Conservation (phyloP, 2,797 vertebrate genomes). For the Helarctos malayanus region DNA sequence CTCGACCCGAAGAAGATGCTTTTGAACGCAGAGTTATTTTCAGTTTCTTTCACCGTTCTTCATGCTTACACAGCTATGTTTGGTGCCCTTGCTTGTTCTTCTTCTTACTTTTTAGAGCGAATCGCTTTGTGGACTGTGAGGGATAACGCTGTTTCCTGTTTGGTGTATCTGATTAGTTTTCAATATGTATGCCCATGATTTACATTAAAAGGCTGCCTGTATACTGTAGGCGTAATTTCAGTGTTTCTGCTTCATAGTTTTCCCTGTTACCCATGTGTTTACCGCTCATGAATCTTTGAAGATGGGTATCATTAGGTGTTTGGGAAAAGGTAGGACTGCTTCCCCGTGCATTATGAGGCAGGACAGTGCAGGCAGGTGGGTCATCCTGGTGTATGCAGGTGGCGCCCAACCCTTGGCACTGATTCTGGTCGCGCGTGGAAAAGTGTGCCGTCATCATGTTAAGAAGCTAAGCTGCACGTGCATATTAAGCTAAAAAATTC, state of each 20-base stretch:
- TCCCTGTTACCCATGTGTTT: neutral
- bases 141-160: neutral
- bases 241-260: neutral
- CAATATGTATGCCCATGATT: neutral
- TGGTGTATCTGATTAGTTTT: neutral
- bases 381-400: fast-evolving
- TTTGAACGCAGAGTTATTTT: neutral
- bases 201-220: neutral
- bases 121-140: neutral
- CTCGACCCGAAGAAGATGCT: neutral
- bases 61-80: neutral
- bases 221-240: neutral
- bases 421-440: fast-evolving
- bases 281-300: neutral
- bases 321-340: neutral
- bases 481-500: neutral
- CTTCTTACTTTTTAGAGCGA: neutral
- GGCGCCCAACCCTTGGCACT: fast-evolving
- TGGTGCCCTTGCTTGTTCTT: neutral
- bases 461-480: neutral
- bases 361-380: neutral
- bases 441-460: fast-evolving
- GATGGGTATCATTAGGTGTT: neutral
- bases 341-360: neutral
- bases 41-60: neutral